These are phyloP conservation scores for Mythimna albipuncta DNA, from an alignment of 2,888 invertebrate species.

Conservation along the genomic window DNA sequence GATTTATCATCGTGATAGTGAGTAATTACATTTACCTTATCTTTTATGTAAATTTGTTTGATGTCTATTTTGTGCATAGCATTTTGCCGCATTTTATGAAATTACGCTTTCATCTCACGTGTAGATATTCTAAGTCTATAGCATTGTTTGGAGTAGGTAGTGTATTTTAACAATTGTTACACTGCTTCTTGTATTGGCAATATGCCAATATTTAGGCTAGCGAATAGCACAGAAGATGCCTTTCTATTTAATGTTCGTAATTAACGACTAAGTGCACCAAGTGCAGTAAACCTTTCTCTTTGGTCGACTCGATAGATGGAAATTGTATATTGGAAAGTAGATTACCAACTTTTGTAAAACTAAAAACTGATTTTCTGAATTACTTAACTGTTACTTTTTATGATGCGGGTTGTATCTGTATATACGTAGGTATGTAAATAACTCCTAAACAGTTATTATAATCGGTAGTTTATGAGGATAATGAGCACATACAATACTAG, in stretches of 20 bases:
- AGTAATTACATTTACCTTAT: conserved; percentile 49
- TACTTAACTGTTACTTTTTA: background rate
- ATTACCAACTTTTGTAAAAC: background rate
- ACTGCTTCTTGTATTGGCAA: conserved; percentile 24
- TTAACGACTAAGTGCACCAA: conserved; percentile 1
- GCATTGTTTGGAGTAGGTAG: conserved; percentile 8
- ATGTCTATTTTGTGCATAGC: conserved; percentile 32
- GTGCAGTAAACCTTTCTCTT: conserved; percentile 15
- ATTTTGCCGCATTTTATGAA: conserved; percentile 20
- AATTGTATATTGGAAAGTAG: conserved; percentile 1
- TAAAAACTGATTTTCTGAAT: no score
- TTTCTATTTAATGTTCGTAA: conserved; percentile 9
- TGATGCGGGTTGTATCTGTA: background rate
- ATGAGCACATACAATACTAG: conserved; percentile 7
- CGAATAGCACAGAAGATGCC: background rate
- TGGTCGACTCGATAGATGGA: background rate
- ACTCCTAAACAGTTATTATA: conserved; percentile 15
- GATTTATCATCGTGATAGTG: conserved; percentile 42
- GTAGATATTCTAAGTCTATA: background rate
- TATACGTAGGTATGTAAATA: conserved; percentile 7
- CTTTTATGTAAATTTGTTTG: conserved; percentile 37
- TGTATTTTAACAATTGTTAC: background rate
- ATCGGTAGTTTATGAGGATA: conserved; percentile 31
- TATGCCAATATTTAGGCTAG: conserved; percentile 31
- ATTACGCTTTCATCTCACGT: background rate